Evolutionary conservation across 2,797 vertebrate species (phyloP).

Genomic region (Esox lucius): DNA sequence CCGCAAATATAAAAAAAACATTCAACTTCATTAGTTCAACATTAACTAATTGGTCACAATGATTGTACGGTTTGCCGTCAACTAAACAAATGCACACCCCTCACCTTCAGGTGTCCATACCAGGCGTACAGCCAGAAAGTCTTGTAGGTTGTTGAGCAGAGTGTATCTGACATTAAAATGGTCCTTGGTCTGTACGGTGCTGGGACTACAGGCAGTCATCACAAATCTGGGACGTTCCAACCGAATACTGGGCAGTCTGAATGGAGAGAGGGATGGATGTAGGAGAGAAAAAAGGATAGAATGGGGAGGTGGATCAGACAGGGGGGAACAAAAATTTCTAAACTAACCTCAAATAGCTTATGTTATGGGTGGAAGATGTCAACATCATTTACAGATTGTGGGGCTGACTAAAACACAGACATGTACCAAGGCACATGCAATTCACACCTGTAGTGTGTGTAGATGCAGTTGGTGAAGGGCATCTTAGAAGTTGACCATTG

Average conservation of each 20-base stretch:
- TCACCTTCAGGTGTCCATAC: slow-evolving; percentile 91
- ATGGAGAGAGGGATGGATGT: not conserved
- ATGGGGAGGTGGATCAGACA: not conserved
- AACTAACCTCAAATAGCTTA: not conserved
- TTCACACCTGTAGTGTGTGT: slow-evolving; percentile 85
- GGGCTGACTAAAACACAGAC: not conserved
- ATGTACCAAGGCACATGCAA: not conserved
- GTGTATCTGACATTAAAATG: slow-evolving; percentile 90
- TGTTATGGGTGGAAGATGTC: not conserved
- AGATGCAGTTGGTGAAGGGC: slow-evolving; percentile 90
- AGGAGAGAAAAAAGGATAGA: not conserved
- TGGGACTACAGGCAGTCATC: slow-evolving; percentile 89
- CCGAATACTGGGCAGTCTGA: slow-evolving; percentile 84
- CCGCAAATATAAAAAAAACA: not conserved
- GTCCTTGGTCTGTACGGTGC: slow-evolving; percentile 78
- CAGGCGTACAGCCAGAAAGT: slow-evolving; percentile 89
- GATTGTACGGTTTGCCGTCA: not conserved
- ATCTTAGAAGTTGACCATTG: slow-evolving; percentile 93
- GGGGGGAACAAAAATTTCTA: not conserved
- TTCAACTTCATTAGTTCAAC: not conserved
- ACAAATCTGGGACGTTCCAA: slow-evolving; percentile 87
- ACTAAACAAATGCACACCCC: slow-evolving; percentile 14
- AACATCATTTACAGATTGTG: not conserved
- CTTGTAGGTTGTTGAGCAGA: slow-evolving; percentile 91
- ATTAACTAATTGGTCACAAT: not conserved